A percentile compares a stretch with the other conserved stretches of the same genome.
Evolutionary conservation across 2,797 vertebrate species (phyloP).

Genomic region (Brotogeris chrysoptera): DNA sequence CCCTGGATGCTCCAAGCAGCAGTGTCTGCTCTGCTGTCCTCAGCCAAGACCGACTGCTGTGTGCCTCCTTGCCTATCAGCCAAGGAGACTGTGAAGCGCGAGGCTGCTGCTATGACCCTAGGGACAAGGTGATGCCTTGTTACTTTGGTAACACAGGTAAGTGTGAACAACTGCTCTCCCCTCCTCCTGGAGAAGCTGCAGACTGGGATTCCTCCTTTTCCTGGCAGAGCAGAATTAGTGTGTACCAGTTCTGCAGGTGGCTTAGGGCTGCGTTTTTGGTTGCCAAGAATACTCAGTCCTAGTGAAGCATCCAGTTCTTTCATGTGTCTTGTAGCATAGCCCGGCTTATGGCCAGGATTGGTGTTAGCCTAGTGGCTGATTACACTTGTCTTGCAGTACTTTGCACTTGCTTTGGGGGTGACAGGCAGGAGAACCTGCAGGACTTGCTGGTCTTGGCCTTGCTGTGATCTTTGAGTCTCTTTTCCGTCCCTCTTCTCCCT

Average conservation of each 20-base stretch:
- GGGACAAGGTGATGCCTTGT: constrained; percentile 43
- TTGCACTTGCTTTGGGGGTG: background rate
- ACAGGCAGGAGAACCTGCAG: background rate
- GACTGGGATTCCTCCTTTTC: background rate
- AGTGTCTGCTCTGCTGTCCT: constrained; percentile 19
- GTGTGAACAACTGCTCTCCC: background rate
- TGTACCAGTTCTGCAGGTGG: background rate
- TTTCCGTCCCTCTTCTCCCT: background rate
- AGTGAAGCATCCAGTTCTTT: background rate
- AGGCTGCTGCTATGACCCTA: constrained; percentile 62
- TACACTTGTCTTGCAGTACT: background rate
- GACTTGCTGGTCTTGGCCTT: background rate
- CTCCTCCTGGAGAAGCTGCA: background rate
- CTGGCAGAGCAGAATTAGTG: background rate
- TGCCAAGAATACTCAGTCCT: background rate
- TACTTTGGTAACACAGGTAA: constrained; percentile 72
- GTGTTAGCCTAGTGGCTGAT: background rate
- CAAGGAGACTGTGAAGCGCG: background rate
- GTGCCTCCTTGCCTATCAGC: background rate
- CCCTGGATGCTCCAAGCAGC: background rate
- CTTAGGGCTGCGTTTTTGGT: background rate
- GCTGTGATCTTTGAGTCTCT: background rate
- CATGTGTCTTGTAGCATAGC: background rate
- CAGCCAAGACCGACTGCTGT: constrained; percentile 1
- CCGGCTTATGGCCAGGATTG: background rate